These are phyloP conservation scores for Thamnophis elegans DNA, from an alignment of 2,797 vertebrate species.

Conservation along the genomic window DNA sequence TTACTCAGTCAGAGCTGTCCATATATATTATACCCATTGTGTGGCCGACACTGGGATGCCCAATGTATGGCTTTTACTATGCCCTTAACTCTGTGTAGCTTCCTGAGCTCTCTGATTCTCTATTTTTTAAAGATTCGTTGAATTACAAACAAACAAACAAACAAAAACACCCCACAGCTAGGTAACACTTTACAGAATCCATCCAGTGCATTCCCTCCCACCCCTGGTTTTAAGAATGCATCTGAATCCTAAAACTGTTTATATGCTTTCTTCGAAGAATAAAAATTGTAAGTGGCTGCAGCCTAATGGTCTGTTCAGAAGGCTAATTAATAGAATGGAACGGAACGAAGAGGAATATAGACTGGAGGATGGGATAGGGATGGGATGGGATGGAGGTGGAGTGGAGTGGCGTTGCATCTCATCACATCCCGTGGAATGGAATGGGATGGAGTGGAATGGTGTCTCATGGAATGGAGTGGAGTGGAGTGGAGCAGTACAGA, in stretches of 20 bases:
- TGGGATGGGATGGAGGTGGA: too few relatives aligned
- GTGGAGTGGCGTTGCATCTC: too few relatives aligned
- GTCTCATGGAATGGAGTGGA: too few relatives aligned
- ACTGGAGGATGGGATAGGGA: too few relatives aligned
- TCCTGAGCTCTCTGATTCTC: neutral
- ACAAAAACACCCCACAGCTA: neutral
- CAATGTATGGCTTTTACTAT: neutral
- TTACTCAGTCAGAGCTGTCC: neutral
- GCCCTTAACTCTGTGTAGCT: neutral
- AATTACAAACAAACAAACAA: neutral
- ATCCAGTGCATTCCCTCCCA: neutral
- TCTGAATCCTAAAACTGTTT: neutral
- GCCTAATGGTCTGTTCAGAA: neutral
- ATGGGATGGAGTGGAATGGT: too few relatives aligned
- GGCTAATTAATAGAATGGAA: neutral
- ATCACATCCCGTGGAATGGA: too few relatives aligned
- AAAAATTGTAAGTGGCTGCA: neutral
- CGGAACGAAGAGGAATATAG: too few relatives aligned
- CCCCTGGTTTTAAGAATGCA: neutral
- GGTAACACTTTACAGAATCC: neutral
- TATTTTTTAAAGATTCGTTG: neutral
- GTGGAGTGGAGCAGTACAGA: too few relatives aligned
- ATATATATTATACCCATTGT: neutral
- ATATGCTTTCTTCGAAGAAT: neutral
- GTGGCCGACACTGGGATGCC: constrained; percentile 1